Evolutionary conservation across 2,113 vertebrate genomes (phyloP), one percentile per base, ranked within the genome.

Genomic region (Barbus barbus): DNA sequence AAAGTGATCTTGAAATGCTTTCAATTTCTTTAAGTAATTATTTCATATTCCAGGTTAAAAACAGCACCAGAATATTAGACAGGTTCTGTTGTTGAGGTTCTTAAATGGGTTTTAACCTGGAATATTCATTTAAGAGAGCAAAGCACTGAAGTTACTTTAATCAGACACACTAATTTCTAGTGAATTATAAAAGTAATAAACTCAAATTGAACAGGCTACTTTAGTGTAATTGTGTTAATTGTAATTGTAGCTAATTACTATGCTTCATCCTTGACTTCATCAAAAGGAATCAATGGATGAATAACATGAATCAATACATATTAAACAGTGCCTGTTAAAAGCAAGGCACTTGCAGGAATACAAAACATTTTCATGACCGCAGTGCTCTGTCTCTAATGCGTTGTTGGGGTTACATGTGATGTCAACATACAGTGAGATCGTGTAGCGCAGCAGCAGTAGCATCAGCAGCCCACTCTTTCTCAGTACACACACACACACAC

Each of bases 1-100:
- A 65, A 48, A 80, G 46, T 16, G 71, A 46, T 73, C 71, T 73
- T 26, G 76, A 78, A 73, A 73, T 46, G 71, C 75, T 78, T 78
- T 58, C 9, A n/a, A 12, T 78, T 78, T 38, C 1, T 48, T 14
- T 8, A 51, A 80, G 26, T 22, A 67, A 80, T 44, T 78, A 44
- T 48, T 33, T n/a, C 6, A 80, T 48, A 67, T 67, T 67, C 36
- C 60, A 1, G 41, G 26, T 67, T 80, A 67, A 67, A 67, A 60
- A 58, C 28, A 36, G 11, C 31, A 24, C 22, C n/a, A 33, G 31
- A 24, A 78, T 78, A 78, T 58, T 60, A 38, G 20, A 78, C 51
- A 9, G 4, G 26, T 61, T 60, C 33, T 61, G 56, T 12, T 78
- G 33, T 44, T 61, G 58, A 38, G 24, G 36, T 61, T 61, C 41